phyloP scores from a whole-genome alignment of 2,113 vertebrate genomes.

The Dipodomys stephensi region DNA sequence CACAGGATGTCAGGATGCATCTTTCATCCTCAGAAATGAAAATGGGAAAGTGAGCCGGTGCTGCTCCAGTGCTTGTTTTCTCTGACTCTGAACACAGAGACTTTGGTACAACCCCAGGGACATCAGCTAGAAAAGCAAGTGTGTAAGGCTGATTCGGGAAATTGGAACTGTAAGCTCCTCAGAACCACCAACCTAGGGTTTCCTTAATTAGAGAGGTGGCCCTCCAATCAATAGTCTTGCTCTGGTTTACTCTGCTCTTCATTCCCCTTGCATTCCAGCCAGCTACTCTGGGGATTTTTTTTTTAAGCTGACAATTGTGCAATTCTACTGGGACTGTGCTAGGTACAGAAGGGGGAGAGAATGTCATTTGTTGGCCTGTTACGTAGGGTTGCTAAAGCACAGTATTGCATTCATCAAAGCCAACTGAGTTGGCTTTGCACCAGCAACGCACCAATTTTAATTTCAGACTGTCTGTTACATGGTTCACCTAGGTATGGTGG shows the following conservation, averaged over 20 bases:
- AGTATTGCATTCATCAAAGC: slow-evolving; percentile 68
- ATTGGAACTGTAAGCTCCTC: slow-evolving; percentile 65
- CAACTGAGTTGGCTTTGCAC: not conserved
- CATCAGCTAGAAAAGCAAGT: slow-evolving; percentile 63
- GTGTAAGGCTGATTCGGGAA: slow-evolving; percentile 67
- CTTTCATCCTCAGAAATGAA: slow-evolving; percentile 40
- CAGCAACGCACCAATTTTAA: not conserved
- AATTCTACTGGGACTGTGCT: slow-evolving; percentile 58
- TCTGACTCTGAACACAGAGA: slow-evolving; percentile 39
- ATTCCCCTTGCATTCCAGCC: slow-evolving; percentile 43
- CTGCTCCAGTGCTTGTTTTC: slow-evolving; percentile 32
- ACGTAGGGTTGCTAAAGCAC: slow-evolving; percentile 50
- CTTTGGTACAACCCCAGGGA: slow-evolving; percentile 67
- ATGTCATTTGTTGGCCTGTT: slow-evolving; percentile 73
- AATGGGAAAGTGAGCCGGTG: slow-evolving; percentile 27
- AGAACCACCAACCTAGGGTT: slow-evolving; percentile 65
- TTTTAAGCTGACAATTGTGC: slow-evolving; percentile 54
- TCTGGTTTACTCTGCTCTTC: slow-evolving; percentile 49
- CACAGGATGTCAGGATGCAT: not conserved
- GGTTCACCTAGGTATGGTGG: slow-evolving; percentile 25
- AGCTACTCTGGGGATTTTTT: slow-evolving; percentile 67
- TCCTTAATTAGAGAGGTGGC: slow-evolving; percentile 78
- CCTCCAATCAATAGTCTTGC: slow-evolving; percentile 74
- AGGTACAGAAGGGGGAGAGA: slow-evolving; percentile 12
- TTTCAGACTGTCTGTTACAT: slow-evolving; percentile 23